Base-by-base conservation (phyloP, 2,113 vertebrate species). In the Rutilus rutilus region DNA sequence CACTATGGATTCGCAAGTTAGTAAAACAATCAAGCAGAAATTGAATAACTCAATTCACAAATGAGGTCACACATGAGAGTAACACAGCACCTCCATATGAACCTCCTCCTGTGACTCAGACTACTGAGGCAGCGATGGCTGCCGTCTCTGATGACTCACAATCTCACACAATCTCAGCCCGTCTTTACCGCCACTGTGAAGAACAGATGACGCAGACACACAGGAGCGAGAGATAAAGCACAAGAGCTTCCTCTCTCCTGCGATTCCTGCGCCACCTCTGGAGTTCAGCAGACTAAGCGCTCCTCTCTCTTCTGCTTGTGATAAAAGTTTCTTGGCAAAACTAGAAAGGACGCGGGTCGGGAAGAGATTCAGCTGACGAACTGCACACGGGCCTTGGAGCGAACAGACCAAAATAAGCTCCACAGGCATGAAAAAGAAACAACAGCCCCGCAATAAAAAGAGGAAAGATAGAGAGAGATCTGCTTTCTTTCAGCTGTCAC, bases 321-420 rank as follows among this genome's bases (percentile, higher is more conserved):
- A 78, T 81, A 85, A 73, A 86, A 88, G 83, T 85, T 87, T 39
- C 78, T 67, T 82, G 77, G 88, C 82, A 86, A 82, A 75, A 75
- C 76, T 82, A 87, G 62, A 89, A 87, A 87, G 78, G 74, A 87
- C 30, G 50, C 25, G 69, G 54, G 54, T 86, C 54, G 54, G 65
- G 83, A 77, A 71, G 69, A 39, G 47, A 42, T 85, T 83, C 85
- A 54, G 30, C 69, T 57, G 85, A 86, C 78, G 75, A 80, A 81
- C 65, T 84, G 82, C 64, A 77, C 82, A 47, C 25, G 6, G 71
- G 82, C 76, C 87, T 85, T 15, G 7, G 30, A 71, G 67, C 33
- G 27, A 60, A 83, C 57, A 67, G 67, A 85, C 81, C 87, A 83
- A 88, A 82, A 77, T 80, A 75, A 83, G 81, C 81, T 83, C 33